Evolutionary conservation across 2,113 vertebrate species (phyloP).

Genomic region (Python bivittatus): DNA sequence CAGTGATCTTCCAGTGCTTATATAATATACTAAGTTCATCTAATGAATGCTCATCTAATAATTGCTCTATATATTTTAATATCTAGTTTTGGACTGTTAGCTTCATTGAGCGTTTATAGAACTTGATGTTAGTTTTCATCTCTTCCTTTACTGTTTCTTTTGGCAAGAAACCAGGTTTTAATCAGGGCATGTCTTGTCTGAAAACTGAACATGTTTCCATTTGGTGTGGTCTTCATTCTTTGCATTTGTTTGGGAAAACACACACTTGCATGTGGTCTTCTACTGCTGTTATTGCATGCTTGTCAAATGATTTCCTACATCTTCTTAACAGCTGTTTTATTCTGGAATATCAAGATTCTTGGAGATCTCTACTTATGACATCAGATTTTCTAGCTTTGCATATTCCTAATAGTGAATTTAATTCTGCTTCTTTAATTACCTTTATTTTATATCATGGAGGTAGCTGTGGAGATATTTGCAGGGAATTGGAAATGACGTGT

Average conservation of each 20-base stretch:
- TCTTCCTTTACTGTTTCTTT: not conserved
- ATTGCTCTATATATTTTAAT: not conserved
- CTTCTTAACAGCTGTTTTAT: not conserved
- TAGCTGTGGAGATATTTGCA: not conserved
- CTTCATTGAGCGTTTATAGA: not conserved
- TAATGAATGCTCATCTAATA: not conserved
- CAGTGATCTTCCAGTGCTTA: not conserved
- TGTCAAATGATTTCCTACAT: not conserved
- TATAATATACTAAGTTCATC: not conserved
- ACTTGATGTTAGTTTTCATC: not conserved
- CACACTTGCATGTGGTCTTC: not conserved
- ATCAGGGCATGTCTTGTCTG: not conserved
- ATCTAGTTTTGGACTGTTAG: not conserved
- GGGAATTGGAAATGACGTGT: not conserved
- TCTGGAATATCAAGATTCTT: not conserved
- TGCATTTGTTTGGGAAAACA: not conserved
- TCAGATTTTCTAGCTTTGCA: not conserved
- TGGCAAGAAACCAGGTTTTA: not conserved
- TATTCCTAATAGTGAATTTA: not conserved
- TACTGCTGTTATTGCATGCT: not conserved
- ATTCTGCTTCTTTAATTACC: not conserved
- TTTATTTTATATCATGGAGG: not conserved
- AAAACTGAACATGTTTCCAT: not conserved
- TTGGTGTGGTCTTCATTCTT: slow-evolving; percentile 12
- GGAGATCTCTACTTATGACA: not conserved